Percentiles rank a stretch among this genome's conserved stretches.
Evolutionary conservation across 2,888 invertebrate genomes (phyloP).

Genomic region (Aleiodes leptofemur): DNA sequence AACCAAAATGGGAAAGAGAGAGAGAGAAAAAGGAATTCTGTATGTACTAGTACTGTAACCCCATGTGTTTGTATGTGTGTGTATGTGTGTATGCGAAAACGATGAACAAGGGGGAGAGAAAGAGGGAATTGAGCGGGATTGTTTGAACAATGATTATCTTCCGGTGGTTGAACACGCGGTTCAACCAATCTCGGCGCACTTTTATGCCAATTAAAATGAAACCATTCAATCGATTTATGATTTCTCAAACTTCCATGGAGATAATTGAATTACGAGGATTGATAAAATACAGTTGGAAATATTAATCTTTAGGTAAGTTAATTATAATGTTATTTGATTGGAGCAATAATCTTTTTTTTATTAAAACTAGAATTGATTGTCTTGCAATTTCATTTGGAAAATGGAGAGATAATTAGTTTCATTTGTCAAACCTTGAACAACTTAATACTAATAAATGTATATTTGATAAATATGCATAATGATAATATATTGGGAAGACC

Average conservation of each 20-base stretch:
- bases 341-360: too few species aligned
- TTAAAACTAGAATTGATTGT: too few species aligned
- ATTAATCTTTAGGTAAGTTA: slow-evolving; percentile 1
- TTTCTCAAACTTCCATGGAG: slow-evolving; percentile 29
- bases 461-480: too few species aligned
- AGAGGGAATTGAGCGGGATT: slow-evolving; percentile 51
- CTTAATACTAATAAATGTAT: too few species aligned
- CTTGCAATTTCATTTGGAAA: too few species aligned
- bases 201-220: slow-evolving; percentile 60
- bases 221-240: slow-evolving; percentile 36
- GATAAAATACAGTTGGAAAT: slow-evolving; percentile 7
- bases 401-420: too few species aligned
- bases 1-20: slow-evolving; percentile 52
- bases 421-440: too few species aligned
- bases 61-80: slow-evolving; percentile 25
- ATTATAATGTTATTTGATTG: neutral
- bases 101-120: slow-evolving; percentile 46
- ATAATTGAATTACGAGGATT: slow-evolving; percentile 13
- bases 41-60: too few species aligned
- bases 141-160: slow-evolving; percentile 66
- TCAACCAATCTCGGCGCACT: slow-evolving; percentile 63
- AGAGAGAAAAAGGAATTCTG: neutral
- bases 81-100: slow-evolving; percentile 40
- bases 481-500: too few species aligned
- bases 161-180: slow-evolving; percentile 60